Conservation (phyloP, 2,797 vertebrate genomes). For the Anguilla megastoma region DNA sequence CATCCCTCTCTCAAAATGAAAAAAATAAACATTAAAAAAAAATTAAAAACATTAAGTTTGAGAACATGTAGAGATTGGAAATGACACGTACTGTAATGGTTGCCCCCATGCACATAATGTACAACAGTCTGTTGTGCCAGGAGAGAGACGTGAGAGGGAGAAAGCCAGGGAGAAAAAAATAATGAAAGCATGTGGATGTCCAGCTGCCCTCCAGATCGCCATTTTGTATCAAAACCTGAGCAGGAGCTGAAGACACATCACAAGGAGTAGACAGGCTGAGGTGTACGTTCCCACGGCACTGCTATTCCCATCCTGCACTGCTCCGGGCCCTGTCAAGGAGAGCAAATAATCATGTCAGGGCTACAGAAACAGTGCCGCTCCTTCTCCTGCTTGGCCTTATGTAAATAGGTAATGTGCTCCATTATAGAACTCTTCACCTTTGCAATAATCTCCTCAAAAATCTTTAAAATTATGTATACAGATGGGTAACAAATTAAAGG, state of each 20-base stretch:
- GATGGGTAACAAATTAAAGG: too few species aligned
- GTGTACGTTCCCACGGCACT: conserved; percentile 64
- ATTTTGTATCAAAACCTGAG: conserved; percentile 75
- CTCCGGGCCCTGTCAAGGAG: conserved; percentile 67
- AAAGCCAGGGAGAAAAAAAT: neutral
- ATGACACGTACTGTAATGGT: conserved; percentile 24
- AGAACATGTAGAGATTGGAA: neutral
- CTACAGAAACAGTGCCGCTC: neutral
- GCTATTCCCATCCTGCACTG: conserved; percentile 73
- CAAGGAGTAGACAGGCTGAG: conserved; percentile 71
- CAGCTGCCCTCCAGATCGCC: neutral
- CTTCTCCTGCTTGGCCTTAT: neutral
- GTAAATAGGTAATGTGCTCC: neutral
- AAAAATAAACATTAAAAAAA: neutral
- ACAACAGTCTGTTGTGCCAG: conserved; percentile 63
- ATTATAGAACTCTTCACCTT: neutral
- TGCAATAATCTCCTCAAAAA: neutral
- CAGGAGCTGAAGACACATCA: conserved; percentile 72
- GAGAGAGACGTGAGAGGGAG: neutral
- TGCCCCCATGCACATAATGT: conserved; percentile 53
- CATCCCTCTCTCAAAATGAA: neutral
- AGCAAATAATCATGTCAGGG: conserved; percentile 33
- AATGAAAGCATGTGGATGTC: conserved; percentile 5
- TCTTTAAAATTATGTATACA: neutral
- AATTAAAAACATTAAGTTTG: neutral